A percentile compares a stretch with the other conserved stretches of the same genome.
Evolutionary conservation across 2,113 vertebrate genomes (phyloP).

Genomic region (Lonchura striata): DNA sequence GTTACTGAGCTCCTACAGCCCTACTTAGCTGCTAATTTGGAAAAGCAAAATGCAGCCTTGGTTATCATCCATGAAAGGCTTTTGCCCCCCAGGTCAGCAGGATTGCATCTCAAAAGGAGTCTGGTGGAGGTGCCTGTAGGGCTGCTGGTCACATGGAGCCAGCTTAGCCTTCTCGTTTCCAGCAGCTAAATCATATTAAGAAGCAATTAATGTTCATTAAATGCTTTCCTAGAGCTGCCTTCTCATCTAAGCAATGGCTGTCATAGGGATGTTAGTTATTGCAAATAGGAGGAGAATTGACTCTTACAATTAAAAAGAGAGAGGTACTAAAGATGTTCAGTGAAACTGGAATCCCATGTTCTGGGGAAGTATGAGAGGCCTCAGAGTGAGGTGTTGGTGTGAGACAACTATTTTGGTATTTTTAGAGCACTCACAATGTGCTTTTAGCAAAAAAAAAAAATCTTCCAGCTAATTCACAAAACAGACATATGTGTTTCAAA

Average conservation of each 20-base stretch:
- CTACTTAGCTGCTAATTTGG: constrained; percentile 19
- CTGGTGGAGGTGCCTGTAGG: not conserved
- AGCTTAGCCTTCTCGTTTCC: not conserved
- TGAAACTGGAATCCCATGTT: not conserved
- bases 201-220: constrained; percentile 60
- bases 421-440: not conserved
- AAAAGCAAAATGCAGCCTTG: not conserved
- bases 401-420: not conserved
- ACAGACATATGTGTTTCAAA: not conserved
- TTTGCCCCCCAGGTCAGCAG: not conserved
- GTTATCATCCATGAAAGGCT: not conserved
- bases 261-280: constrained; percentile 13
- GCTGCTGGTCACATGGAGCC: not conserved
- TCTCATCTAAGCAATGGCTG: constrained; percentile 26
- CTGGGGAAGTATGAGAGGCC: not conserved
- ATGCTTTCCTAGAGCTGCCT: constrained; percentile 24
- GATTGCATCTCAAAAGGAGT: not conserved
- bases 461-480: not conserved
- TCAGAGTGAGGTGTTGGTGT: not conserved
- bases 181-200: constrained; percentile 59
- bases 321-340: not conserved
- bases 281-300: not conserved
- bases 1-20: not conserved
- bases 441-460: not conserved
- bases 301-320: not conserved